These are phyloP conservation scores for Steatornis caripensis DNA, from an alignment of 2,113 vertebrate species.

Conservation along the genomic window DNA sequence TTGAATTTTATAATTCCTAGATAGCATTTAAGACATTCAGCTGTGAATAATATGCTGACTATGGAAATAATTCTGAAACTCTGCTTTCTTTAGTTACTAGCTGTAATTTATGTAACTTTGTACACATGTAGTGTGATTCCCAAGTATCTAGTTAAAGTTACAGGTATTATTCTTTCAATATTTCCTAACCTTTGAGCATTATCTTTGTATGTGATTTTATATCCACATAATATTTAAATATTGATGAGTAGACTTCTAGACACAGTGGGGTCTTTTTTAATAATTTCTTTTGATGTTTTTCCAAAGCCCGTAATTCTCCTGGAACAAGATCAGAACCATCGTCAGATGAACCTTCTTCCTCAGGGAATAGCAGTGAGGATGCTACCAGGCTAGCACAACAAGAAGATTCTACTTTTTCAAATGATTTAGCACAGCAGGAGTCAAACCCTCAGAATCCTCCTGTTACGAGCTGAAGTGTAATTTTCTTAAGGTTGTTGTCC, in stretches of 20 bases:
- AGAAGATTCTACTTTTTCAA: slow-evolving; percentile 14
- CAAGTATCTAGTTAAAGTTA: neutral
- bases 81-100: neutral
- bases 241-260: neutral
- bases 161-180: neutral
- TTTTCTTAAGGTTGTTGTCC: neutral
- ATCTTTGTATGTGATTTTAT: neutral
- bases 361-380: neutral
- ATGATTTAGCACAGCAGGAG: neutral
- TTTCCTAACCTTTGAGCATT: neutral
- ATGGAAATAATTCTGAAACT: neutral
- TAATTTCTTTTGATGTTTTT: neutral
- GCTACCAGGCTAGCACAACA: neutral
- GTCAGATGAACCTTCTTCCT: neutral
- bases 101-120: neutral
- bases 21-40: neutral
- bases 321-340: neutral
- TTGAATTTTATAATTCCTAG: neutral
- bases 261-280: neutral
- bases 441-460: slow-evolving; percentile 9
- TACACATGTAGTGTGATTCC: neutral
- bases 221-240: neutral
- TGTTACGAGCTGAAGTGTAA: neutral
- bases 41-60: neutral
- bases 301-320: neutral